Evolutionary conservation across 2,797 vertebrate species (phyloP).

Genomic region (Sciurus carolinensis): DNA sequence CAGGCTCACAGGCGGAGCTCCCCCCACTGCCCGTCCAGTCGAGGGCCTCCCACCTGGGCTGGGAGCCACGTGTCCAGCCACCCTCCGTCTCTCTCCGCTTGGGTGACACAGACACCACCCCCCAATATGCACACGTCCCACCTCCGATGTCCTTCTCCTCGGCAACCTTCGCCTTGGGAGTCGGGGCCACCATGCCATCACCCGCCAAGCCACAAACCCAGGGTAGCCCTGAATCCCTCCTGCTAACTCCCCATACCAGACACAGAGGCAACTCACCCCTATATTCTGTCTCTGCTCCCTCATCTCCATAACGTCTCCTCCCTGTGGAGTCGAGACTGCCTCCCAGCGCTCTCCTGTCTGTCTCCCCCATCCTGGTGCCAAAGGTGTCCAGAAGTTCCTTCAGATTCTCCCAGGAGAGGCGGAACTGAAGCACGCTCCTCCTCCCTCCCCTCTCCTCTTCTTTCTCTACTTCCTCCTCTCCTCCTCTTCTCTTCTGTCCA

Average conservation of each 20-base stretch:
- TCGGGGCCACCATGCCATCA: too few relatives aligned
- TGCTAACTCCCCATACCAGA: background rate
- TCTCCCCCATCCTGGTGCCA: background rate
- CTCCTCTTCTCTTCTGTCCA: accelerated
- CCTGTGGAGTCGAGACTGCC: background rate
- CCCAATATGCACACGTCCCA: too few relatives aligned
- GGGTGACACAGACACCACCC: too few relatives aligned
- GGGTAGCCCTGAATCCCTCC: background rate
- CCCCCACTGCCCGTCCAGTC: too few relatives aligned
- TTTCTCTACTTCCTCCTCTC: background rate
- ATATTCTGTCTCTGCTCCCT: background rate
- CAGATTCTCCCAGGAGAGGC: too few relatives aligned
- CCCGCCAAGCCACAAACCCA: background rate
- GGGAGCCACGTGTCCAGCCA: too few relatives aligned
- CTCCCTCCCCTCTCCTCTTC: accelerated
- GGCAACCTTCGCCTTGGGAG: too few relatives aligned
- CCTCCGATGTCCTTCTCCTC: background rate
- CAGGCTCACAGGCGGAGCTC: background rate
- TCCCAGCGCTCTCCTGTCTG: background rate
- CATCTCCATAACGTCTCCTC: background rate
- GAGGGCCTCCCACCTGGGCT: too few relatives aligned
- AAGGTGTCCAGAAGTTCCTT: background rate
- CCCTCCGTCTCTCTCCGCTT: too few relatives aligned
- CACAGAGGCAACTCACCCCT: background rate
- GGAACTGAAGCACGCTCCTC: background rate